Base-by-base conservation (phyloP, 2,797 vertebrate species). In the Eleutherodactylus coqui region DNA sequence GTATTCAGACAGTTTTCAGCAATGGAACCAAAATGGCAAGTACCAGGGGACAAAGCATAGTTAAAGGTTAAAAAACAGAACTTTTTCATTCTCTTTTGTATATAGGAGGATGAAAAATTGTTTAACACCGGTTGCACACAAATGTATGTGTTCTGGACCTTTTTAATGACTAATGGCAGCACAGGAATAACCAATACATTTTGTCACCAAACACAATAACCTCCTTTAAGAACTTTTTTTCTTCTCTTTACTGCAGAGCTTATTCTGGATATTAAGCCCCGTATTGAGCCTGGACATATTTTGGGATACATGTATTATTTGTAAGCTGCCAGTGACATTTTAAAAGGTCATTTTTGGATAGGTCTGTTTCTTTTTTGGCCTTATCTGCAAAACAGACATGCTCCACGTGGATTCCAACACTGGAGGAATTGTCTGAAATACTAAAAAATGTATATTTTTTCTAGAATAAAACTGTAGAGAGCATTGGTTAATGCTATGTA, bases 321-420 rank as follows among this genome's bases (percentile, higher is more conserved):
- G 70, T 82, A 80, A 86, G 43, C 58, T 82, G 58, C 45, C 47
- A 69, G 62, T 86, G 85, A 82, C 73, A 86, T 86, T 86, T 82
- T 69, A 27, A 82, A 86, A 86, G 80, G 79, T 83, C 62, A 83
- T 51, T 51, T 77, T 86, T 83, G 70, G 85, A 82, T 70, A 27
- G 75, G 47, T 49, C 73, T 69, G 79, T 55, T 86, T 82, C 47
- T 77, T 19, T 43, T 86, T 70, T 67, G 32, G 34, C 29, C 34
- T 86, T 83, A 83, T 82, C 72, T 82, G 51, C 55, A 77, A 77
- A 86, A 55, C 38, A 79, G 85, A 77, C 58, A 82, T 75, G 32
- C 24, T 34, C 34, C 10, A 73, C 45, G 55, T 27, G 72, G n/a
- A 77, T 69, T 70, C 43, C 34, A 64, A 53, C 53, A 51, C 21